Base-by-base conservation (phyloP, 2,113 vertebrate species). In the Manacus vitellinus region DNA sequence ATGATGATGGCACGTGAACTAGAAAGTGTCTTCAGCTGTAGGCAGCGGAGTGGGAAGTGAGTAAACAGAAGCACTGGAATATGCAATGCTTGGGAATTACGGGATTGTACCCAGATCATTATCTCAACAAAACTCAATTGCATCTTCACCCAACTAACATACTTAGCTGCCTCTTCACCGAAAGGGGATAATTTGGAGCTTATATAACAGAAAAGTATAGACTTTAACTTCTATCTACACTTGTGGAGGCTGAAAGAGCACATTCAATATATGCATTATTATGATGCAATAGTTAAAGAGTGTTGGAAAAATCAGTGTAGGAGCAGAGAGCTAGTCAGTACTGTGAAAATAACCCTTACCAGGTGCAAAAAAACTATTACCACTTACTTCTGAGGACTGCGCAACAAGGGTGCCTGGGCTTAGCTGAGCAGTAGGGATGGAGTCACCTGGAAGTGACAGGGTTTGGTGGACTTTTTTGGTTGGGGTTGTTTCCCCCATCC, bases 401-500 rank as follows among this genome's bases (percentile, higher is more conserved):
- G 0, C 27, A 37, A 10, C 10, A 73, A 54, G 6, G 17, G n/a
- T 65, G 15, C 28, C 15, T 25, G 15, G 18, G 9, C 20, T 82
- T 74, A 72, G 35, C 31, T 76, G 31, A 71, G 33, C 1, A 3
- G 9, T n/a, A 35, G 47, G 5, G 10, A 41, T 71, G 11, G 22
- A 49, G 28, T 68, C 27, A 72, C 15, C 6, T 35, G 14, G 11
- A 83, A 78, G 8, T 46, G 22, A 27, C 6, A 27, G 2, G 5
- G 16, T 54, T 20, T 54, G 8, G 12, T 4, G 46, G 9, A 4
- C 4, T 46, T 51, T 66, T 81, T 37, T 11, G 2, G 1, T 10
- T n/a, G 14, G 8, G 5, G 4, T n/a, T 1, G 0, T 58, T 12
- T 43, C 2, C 3, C 11, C 8, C 8, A 8, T 31, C 0, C 6